Base-by-base conservation (phyloP, 1,140 invertebrate species). In the Bombus sylvicola region DNA sequence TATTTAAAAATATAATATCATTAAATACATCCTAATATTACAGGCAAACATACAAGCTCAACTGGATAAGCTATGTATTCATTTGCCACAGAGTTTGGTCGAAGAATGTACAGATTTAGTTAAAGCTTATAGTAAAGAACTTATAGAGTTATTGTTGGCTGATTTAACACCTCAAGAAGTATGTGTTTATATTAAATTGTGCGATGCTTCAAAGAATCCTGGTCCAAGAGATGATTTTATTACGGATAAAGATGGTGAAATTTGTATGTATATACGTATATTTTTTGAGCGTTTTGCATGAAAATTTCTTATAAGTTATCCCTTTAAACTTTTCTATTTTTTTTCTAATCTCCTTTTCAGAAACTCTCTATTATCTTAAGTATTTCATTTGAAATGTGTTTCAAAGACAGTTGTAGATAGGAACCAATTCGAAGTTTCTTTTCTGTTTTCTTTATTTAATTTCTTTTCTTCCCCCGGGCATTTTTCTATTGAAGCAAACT, bases 91-190 rank as follows among this genome's bases (percentile, higher is more conserved):
- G 1, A 96, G 96, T 87, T 92, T 98, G 6, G 94, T 91, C 10
- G 90, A 92, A 0, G 96, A 98, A 93, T 99, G 98, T 92, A 93
- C 96, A 1, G 96, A 96, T 85, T 98, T 99, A 78, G 97, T 99
- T 0, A 95, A 98, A 79, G 95, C 96, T 0, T 98, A 98, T 92
- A 96, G 97, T 9, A 96, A 97, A 83, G 96, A 97, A 91, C 94
- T 98, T 31, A 94, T 98, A 64, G 97, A 98, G 84, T 97, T 98
- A 96, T 91, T 98, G 3, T 91, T 98, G 3, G 97, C 97, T 71
- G 97, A 98, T 90, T 96, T 98, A 77, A 96, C 97, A 88, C 96
- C 98, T 5, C 96, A 98, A 89, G 97, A 98, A 95, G 96, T 98
- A 75, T 98, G 98, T 87, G 96, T 96, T 15, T 97, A 96, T 87